These are phyloP conservation scores for Onychostoma macrolepis DNA, from an alignment of 2,113 vertebrate species.

Conservation along the genomic window DNA sequence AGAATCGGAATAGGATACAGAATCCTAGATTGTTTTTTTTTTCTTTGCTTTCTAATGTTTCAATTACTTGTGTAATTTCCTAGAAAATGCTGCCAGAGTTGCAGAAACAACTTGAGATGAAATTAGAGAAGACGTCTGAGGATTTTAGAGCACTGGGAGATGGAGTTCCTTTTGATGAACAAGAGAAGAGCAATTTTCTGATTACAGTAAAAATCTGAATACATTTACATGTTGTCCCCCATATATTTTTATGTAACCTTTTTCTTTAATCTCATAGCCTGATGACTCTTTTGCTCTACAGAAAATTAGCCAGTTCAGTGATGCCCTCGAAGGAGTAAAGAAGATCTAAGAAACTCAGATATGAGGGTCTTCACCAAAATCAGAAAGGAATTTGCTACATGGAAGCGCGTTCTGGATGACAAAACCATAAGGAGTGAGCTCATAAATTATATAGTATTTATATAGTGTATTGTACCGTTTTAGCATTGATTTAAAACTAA, in stretches of 20 bases:
- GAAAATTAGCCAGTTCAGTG: slow-evolving; percentile 73
- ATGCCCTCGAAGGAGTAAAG: slow-evolving; percentile 60
- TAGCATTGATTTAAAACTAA: background rate
- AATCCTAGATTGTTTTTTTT: background rate
- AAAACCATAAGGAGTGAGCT: slow-evolving; percentile 59
- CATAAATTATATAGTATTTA: background rate
- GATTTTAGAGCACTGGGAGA: slow-evolving; percentile 44
- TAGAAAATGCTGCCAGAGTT: slow-evolving; percentile 55
- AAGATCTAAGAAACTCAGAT: background rate
- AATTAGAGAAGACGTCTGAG: slow-evolving; percentile 29
- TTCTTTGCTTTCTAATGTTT: background rate
- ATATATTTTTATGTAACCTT: background rate
- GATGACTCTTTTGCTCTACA: slow-evolving; percentile 49
- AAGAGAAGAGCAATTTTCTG: slow-evolving; percentile 43
- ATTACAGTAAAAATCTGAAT: slow-evolving; percentile 36
- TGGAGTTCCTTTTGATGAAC: slow-evolving; percentile 48
- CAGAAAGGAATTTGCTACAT: slow-evolving; percentile 62
- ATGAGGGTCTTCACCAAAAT: slow-evolving; percentile 69
- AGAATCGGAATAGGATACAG: background rate
- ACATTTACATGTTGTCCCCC: background rate
- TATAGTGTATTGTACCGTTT: background rate
- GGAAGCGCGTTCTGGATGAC: slow-evolving; percentile 26
- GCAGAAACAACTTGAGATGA: slow-evolving; percentile 46
- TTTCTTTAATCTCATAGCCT: background rate
- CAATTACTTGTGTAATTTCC: background rate